phyloP scores from a whole-genome alignment of 2,113 vertebrate species.

The Anthoscopus minutus region DNA sequence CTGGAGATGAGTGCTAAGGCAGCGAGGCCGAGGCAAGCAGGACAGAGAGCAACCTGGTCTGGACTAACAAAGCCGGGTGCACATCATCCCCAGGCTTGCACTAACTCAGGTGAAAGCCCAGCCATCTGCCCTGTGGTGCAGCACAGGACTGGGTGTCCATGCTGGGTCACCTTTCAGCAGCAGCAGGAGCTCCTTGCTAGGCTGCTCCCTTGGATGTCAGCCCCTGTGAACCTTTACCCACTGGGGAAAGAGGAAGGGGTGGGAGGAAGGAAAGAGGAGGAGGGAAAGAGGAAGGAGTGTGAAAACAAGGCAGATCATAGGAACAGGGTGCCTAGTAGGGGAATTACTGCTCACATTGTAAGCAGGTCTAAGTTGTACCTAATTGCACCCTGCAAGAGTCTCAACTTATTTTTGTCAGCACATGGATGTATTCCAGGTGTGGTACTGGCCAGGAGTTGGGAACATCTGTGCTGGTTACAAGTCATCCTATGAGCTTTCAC shows the following conservation, averaged over 20 bases:
- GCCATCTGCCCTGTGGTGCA: background rate
- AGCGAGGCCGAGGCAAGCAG: background rate
- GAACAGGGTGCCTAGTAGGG: fast-evolving
- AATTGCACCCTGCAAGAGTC: background rate
- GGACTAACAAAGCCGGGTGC: background rate
- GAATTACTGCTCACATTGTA: background rate
- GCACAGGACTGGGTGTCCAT: fast-evolving
- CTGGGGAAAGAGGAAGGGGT: background rate
- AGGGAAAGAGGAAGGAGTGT: background rate
- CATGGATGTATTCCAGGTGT: background rate
- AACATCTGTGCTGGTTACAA: background rate
- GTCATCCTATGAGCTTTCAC: background rate
- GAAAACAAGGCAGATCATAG: background rate
- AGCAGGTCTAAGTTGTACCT: background rate
- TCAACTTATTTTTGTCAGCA: background rate
- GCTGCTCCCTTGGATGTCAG: fast-evolving
- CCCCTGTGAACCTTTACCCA: fast-evolving
- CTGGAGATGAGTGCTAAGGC: background rate
- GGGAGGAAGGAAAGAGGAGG: too few relatives aligned
- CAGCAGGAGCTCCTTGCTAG: background rate
- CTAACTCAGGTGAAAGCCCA: background rate
- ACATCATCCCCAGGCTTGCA: background rate
- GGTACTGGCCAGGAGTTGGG: background rate
- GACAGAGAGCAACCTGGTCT: background rate
- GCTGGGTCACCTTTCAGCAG: background rate